phyloP scores from a whole-genome alignment of 2,888 invertebrate genomes.

The Aleiodes leptofemur region DNA sequence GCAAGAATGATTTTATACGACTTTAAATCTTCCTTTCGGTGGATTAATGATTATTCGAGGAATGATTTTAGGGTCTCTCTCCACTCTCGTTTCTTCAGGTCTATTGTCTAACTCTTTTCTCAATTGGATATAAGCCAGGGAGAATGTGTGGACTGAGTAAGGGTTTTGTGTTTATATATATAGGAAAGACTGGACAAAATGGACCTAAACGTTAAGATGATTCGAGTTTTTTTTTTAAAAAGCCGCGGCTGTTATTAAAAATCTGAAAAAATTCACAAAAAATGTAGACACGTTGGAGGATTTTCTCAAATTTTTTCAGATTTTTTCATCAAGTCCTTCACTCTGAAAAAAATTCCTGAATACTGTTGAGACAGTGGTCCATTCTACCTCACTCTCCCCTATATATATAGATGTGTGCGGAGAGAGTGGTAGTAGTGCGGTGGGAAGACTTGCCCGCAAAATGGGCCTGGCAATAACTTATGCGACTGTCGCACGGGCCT shows the following conservation, averaged over 20 bases:
- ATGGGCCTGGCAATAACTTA: conserved; percentile 60
- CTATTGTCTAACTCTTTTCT: conserved; percentile 51
- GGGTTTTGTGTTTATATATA: no score
- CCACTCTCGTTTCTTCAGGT: not conserved
- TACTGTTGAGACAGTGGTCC: no score
- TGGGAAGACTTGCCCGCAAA: conserved; percentile 46
- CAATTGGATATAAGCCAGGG: conserved; percentile 31
- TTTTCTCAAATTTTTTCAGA: no score
- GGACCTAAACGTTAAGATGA: no score
- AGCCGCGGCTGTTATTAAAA: no score
- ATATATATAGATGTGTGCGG: not conserved
- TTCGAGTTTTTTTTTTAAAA: no score
- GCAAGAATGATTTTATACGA: conserved; percentile 58
- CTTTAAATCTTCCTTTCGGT: conserved; percentile 53
- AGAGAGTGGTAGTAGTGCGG: not conserved
- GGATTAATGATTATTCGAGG: conserved; percentile 60
- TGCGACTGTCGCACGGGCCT: conserved; percentile 61
- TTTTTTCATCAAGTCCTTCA: no score
- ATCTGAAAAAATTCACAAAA: no score
- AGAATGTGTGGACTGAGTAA: conserved; percentile 26
- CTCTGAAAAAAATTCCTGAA: no score
- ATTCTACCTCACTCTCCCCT: no score
- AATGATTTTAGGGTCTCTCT: conserved; percentile 52
- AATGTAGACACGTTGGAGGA: no score
- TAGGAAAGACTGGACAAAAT: no score